These are phyloP conservation scores for Lapara coniferarum DNA, from an alignment of 2,888 invertebrate genomes.

Conservation along the genomic window DNA sequence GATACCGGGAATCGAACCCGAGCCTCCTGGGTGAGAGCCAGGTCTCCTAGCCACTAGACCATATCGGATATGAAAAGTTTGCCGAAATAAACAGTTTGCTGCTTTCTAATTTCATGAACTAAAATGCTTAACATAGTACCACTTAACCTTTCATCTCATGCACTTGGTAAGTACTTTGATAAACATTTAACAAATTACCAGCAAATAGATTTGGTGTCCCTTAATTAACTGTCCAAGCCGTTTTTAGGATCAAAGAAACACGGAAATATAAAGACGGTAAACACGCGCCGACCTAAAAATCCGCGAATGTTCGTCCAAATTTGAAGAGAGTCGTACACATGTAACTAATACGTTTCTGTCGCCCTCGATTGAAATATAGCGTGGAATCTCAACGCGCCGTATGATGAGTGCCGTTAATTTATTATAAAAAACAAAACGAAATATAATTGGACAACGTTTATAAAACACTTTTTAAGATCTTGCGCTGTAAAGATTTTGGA, in stretches of 20 bases:
- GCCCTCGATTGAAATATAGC: slow-evolving; percentile 6
- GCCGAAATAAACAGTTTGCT: not conserved
- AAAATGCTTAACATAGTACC: too few relatives aligned
- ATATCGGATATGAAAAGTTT: slow-evolving; percentile 57
- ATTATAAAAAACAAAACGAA: slow-evolving; percentile 13
- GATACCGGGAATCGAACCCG: slow-evolving; percentile 85
- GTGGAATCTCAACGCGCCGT: not conserved
- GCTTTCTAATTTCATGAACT: not conserved
- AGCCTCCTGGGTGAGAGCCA: slow-evolving; percentile 88
- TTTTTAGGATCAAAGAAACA: slow-evolving; percentile 13
- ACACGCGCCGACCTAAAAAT: not conserved
- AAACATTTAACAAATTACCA: not conserved
- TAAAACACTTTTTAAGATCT: not conserved
- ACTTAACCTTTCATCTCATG: not conserved
- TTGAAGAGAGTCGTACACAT: slow-evolving; percentile 2
- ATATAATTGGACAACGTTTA: slow-evolving; percentile 19
- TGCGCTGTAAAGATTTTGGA: not conserved
- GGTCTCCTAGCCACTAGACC: slow-evolving; percentile 89
- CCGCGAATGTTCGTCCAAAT: slow-evolving; percentile 10
- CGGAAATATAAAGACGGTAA: slow-evolving; percentile 8
- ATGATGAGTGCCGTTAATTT: slow-evolving; percentile 13
- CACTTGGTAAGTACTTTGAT: not conserved
- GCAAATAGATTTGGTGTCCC: not conserved
- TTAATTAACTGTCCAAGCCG: not conserved
- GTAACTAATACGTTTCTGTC: slow-evolving; percentile 10